Percentiles rank a stretch among this genome's conserved stretches.
Conservation (phyloP, 1,140 invertebrate genomes). For the Halictus rubicundus region DNA sequence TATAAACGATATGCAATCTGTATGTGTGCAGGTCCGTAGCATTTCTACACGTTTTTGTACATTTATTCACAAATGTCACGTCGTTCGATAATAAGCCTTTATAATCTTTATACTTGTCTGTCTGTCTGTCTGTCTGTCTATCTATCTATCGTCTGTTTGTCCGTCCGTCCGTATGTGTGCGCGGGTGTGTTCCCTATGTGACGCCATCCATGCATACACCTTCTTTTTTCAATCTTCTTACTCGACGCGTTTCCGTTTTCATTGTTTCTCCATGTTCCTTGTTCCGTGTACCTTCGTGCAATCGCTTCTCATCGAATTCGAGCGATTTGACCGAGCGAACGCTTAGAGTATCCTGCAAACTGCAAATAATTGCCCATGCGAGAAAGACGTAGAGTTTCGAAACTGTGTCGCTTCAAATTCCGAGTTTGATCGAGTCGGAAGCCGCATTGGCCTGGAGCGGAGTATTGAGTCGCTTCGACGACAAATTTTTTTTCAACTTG, state of each 20-base stretch:
- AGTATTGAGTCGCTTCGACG: neutral
- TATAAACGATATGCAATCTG: neutral
- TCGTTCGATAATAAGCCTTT: neutral
- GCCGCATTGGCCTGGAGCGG: constrained; percentile 48
- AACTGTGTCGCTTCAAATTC: neutral
- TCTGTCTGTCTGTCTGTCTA: neutral
- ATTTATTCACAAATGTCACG: constrained; percentile 20
- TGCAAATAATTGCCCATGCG: neutral
- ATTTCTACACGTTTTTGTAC: constrained; percentile 34
- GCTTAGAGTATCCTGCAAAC: constrained; percentile 20
- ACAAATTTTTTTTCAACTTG: no score
- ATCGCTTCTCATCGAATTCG: constrained; percentile 57
- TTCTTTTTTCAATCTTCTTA: constrained; percentile 29
- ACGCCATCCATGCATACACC: constrained; percentile 37
- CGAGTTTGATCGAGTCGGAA: constrained; percentile 16
- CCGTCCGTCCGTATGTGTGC: neutral
- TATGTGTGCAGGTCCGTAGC: constrained; percentile 29
- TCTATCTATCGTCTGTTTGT: neutral
- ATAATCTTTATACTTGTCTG: constrained; percentile 22
- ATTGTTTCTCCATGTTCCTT: neutral
- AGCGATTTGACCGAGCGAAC: constrained; percentile 77
- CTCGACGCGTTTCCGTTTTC: constrained; percentile 4
- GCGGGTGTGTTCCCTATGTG: neutral
- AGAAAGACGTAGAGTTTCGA: neutral
- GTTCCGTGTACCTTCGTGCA: constrained; percentile 12